Base-by-base conservation (phyloP, 1,140 invertebrate species). In the Thaumetopoea pityocampa region DNA sequence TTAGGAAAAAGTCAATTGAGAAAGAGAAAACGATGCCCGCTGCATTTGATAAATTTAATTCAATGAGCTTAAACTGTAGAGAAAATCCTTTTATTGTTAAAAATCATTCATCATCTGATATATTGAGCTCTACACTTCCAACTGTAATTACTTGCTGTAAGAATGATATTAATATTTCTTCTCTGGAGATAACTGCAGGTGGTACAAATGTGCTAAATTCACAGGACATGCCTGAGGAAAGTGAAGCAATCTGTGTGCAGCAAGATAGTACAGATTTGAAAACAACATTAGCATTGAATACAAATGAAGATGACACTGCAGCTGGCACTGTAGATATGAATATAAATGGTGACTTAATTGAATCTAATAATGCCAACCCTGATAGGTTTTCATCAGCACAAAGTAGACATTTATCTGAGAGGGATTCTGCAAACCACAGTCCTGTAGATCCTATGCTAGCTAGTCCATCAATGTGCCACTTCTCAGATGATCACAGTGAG, bases 401-500 rank as follows among this genome's bases (percentile, higher is more conserved):
- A 51, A 69, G 82, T 29, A 84, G 84, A 65, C 76, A 71, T 42
- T 85, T 78, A 56, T 85, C 82, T 32, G 88, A 89, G 49, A 82
- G 90, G 43, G 89, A 91, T 71, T 90, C 90, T 14, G 89, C 90
- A 11, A 91, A 90, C 67, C 89, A 90, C 49, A 91, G 90, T 76
- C 90, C 90, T 7, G 87, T 87, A 12, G 90, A 91, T 62, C 86
- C 87, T 29, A 87, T 90, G 85, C 54, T 89, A 48, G 88, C 87
- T 44, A 90, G 88, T 79, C 87, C 88, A 16, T 88, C 88, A 36
- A 85, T 89, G 49, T 90, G 89, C 68, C 87, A 88, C 51, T 90
- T 90, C 63, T 90, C 89, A 27, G 90, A 91, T 64, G 88, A 88
- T 61, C 88, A 90, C 43, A 90, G 89, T 68, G 90, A 90, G 86